Conservation (phyloP, 1,140 invertebrate genomes). For the Wiebesia pumilae region DNA sequence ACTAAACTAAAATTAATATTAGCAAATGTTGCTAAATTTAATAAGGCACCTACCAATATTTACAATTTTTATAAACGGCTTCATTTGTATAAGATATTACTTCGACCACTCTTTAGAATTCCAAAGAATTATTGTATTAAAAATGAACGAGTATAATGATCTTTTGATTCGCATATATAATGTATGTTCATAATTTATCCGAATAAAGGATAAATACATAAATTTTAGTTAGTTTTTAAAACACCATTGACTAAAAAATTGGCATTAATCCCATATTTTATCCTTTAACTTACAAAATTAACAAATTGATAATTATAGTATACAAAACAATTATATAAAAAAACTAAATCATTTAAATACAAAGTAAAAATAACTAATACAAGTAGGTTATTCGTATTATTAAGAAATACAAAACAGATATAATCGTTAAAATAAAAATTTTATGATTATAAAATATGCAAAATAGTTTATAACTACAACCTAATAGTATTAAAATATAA, state of each 20-base stretch:
- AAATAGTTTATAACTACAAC: background rate
- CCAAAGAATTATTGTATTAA: too few species aligned
- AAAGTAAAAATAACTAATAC: background rate
- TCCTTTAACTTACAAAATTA: background rate
- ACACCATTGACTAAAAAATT: too few species aligned
- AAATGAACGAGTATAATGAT: background rate
- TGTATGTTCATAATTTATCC: background rate
- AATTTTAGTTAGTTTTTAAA: too few species aligned
- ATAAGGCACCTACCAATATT: too few species aligned
- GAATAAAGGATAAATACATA: too few species aligned
- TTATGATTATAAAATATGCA: background rate
- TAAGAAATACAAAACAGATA: background rate
- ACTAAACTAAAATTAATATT: too few species aligned
- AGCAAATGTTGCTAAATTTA: too few species aligned
- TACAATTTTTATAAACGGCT: too few species aligned
- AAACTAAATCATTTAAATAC: background rate
- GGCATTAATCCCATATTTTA: background rate
- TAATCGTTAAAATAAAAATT: background rate
- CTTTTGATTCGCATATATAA: background rate
- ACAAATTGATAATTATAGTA: background rate
- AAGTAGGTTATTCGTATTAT: background rate
- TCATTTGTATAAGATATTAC: too few species aligned
- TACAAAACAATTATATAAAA: background rate
- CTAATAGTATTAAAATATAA: background rate
- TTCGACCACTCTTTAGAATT: too few species aligned